Percentiles rank a stretch among this genome's conserved stretches.
Conservation (phyloP, 2,797 vertebrate species). For the Telmatherina bonti region DNA sequence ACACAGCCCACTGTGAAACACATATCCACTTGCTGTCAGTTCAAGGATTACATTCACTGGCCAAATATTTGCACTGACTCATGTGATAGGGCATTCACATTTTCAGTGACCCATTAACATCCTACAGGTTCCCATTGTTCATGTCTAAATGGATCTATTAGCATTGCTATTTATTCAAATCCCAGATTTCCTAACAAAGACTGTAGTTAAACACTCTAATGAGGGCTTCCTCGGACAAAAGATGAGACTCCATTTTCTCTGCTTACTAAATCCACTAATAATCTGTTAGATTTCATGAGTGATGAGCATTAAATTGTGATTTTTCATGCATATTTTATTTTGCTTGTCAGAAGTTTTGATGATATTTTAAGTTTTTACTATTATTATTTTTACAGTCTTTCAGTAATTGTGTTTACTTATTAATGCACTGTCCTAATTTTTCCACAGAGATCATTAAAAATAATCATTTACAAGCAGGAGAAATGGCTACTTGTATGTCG, state of each 20-base stretch:
- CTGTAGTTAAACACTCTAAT: conserved; percentile 85
- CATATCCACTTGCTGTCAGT: conserved; percentile 18
- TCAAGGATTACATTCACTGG: conserved; percentile 62
- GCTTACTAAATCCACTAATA: conserved; percentile 66
- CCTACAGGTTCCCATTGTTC: conserved; percentile 81
- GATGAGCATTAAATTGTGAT: conserved; percentile 15
- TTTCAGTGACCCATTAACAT: conserved; percentile 84
- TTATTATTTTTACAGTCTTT: not conserved
- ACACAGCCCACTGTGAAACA: not conserved
- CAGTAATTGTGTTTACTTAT: not conserved
- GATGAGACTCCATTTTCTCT: conserved; percentile 70
- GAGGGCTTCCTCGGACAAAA: conserved; percentile 77
- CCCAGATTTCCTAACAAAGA: conserved; percentile 79
- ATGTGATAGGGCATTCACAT: conserved; percentile 84
- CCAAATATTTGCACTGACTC: conserved; percentile 87
- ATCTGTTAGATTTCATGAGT: conserved; percentile 24
- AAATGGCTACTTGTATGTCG: not conserved
- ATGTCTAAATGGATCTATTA: conserved; percentile 75
- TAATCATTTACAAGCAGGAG: not conserved
- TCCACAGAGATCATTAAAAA: not conserved
- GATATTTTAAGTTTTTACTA: not conserved
- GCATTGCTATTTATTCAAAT: conserved; percentile 85
- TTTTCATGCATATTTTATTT: not conserved
- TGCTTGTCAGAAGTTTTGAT: not conserved
- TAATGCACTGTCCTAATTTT: not conserved